Evolutionary conservation across 2,113 vertebrate genomes (phyloP), one percentile per base, ranked within the genome.

Genomic region (Proterorhinus semilunaris): DNA sequence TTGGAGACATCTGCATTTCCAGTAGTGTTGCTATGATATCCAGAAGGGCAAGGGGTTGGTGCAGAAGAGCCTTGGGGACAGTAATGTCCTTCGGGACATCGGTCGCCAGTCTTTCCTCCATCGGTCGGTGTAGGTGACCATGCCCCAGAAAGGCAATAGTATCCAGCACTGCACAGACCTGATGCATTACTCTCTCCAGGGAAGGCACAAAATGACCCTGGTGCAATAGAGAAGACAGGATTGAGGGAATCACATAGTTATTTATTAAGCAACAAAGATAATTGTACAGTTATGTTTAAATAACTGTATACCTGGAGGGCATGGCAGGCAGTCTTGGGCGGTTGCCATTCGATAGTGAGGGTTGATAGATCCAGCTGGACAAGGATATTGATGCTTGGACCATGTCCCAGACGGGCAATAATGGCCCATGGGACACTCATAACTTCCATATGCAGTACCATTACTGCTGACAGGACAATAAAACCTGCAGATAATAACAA

Each of bases 301-400:
- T 59, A 76, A 71, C 66, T 21, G 10, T 62, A 49, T 65, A 98
- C 96, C 96, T 95, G 95, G 90, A 55, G 95, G 92, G 67, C 95
- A 98, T 17, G 82, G 90, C n/a, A 54, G 68, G 75, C 96, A 99
- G 77, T 95, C 91, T 58, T 92, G 89, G 1, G 44, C 6, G 48
- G 79, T 80, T 71, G 59, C 62, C 80, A 91, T 92, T 46, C 89
- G 88, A 68, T 53, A 62, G 51, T 87, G 77, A 4, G 94, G 92
- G 76, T 91, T 96, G 83, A 96, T 94, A 4, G 92, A 94, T 21
- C 95, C 96, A 65, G 74, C 74, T 63, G 95, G 95, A 75, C 96
- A 98, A 0, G 95, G 95, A 74, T 95, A 93, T 84, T 96, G 95
- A 68, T 90, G 85, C 66, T 91, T 82, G 65, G 89, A 92, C 76